phyloP scores from a whole-genome alignment of 2,888 invertebrate species.

The Bembecia ichneumoniformis region DNA sequence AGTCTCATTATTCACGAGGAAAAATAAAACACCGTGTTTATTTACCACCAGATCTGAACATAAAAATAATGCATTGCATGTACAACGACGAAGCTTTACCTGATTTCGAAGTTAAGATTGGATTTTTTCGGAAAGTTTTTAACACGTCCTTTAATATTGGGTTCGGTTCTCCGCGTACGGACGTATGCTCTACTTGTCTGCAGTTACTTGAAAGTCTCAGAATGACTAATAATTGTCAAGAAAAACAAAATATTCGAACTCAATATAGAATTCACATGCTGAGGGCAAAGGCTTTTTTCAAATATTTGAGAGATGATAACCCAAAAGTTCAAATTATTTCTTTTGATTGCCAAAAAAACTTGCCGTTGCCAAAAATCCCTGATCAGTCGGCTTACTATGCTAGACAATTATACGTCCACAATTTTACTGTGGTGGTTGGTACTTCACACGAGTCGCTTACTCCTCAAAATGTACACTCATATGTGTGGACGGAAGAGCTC shows the following conservation, averaged over 20 bases:
- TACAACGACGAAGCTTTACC: slow-evolving; percentile 6
- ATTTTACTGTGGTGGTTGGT: too few species aligned
- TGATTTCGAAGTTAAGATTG: slow-evolving; percentile 1
- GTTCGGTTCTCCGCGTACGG: slow-evolving; percentile 5
- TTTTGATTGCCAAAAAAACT: too few species aligned
- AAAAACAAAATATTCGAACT: slow-evolving; percentile 1
- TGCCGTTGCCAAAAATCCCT: neutral
- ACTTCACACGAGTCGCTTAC: neutral
- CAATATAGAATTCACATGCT: slow-evolving; percentile 6
- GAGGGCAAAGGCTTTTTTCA: slow-evolving; percentile 1
- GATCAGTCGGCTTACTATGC: too few species aligned
- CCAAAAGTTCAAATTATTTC: too few species aligned
- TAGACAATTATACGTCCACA: too few species aligned
- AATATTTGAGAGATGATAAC: slow-evolving; percentile 2
- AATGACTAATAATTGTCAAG: neutral
- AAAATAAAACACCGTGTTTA: slow-evolving; percentile 5
- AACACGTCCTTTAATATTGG: slow-evolving; percentile 7
- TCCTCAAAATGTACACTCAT: neutral
- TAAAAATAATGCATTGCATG: slow-evolving; percentile 6
- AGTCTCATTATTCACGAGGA: slow-evolving; percentile 4
- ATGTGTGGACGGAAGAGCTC: slow-evolving; percentile 2
- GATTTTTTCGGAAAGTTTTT: slow-evolving; percentile 3
- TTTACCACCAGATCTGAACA: slow-evolving; percentile 6
- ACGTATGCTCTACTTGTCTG: slow-evolving; percentile 8
- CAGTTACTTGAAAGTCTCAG: slow-evolving; percentile 4